Conservation (phyloP, 1,140 invertebrate genomes). For the Sogatella furcifera region DNA sequence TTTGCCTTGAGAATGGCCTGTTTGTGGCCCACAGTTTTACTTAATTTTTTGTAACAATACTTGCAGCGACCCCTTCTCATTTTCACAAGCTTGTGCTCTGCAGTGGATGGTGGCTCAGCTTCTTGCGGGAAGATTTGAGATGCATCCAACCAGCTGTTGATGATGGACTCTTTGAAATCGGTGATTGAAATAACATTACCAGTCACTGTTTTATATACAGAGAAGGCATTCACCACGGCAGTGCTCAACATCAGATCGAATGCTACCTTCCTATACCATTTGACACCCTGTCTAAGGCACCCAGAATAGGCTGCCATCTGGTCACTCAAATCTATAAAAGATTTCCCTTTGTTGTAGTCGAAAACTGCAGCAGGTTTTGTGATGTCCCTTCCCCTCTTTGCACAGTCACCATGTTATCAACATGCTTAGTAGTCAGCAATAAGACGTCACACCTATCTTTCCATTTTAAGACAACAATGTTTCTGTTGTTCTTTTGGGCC, state of each 20-base stretch:
- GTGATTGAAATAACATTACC: background rate
- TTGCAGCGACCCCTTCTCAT: background rate
- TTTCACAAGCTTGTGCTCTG: background rate
- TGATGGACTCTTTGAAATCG: background rate
- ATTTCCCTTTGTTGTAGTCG: background rate
- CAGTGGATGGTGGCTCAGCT: background rate
- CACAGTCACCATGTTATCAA: background rate
- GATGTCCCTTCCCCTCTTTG: background rate
- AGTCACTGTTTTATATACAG: background rate
- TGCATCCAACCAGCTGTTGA: background rate
- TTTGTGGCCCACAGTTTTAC: no score
- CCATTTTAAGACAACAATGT: background rate
- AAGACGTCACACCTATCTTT: background rate
- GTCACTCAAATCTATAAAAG: background rate
- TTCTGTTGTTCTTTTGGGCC: background rate
- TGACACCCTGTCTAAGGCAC: background rate
- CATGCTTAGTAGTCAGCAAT: background rate
- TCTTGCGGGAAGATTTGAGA: background rate
- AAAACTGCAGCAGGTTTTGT: background rate
- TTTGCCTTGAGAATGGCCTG: no score
- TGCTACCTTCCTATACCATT: background rate
- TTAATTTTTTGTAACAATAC: background rate
- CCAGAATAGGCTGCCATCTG: background rate
- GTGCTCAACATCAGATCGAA: background rate
- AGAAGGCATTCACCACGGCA: background rate